Conservation (phyloP, 2,888 invertebrate genomes). For the Tiliacea citrago region DNA sequence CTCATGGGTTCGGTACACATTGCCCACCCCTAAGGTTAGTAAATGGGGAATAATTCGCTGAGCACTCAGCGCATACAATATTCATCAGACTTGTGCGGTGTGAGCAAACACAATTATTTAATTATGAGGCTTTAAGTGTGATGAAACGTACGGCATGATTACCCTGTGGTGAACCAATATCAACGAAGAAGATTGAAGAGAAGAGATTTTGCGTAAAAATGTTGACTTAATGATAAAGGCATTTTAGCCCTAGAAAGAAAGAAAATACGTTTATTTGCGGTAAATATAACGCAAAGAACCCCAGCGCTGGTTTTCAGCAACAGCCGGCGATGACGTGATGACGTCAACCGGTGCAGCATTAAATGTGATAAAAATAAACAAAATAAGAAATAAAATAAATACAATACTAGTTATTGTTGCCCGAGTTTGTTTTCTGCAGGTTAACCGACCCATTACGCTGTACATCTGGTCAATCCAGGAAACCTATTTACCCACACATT, state of each 20-base stretch:
- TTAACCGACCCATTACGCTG: background rate
- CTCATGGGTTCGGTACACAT: constrained; percentile 10
- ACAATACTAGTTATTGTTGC: no score
- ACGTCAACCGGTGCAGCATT: no score
- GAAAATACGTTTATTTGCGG: no score
- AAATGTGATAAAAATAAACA: no score
- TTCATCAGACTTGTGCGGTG: constrained; percentile 58
- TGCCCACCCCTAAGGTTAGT: constrained; percentile 47
- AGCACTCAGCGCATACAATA: background rate
- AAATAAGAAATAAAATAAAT: no score
- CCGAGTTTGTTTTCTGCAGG: background rate
- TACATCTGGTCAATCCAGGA: background rate
- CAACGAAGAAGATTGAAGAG: no score
- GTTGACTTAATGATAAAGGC: background rate
- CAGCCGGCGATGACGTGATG: no score
- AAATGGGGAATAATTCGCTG: constrained; percentile 69
- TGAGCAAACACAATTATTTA: constrained; percentile 59
- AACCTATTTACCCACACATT: constrained; percentile 1
- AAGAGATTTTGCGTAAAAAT: background rate
- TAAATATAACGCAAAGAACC: no score
- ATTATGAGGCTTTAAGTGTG: background rate
- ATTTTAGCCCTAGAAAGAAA: background rate
- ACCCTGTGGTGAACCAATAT: background rate
- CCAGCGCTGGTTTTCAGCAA: no score
- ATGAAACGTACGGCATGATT: constrained; percentile 28